Percentiles rank a stretch among this genome's conserved stretches.
Conservation (phyloP, 2,797 vertebrate genomes). For the Muraenolepis orangiensis region DNA sequence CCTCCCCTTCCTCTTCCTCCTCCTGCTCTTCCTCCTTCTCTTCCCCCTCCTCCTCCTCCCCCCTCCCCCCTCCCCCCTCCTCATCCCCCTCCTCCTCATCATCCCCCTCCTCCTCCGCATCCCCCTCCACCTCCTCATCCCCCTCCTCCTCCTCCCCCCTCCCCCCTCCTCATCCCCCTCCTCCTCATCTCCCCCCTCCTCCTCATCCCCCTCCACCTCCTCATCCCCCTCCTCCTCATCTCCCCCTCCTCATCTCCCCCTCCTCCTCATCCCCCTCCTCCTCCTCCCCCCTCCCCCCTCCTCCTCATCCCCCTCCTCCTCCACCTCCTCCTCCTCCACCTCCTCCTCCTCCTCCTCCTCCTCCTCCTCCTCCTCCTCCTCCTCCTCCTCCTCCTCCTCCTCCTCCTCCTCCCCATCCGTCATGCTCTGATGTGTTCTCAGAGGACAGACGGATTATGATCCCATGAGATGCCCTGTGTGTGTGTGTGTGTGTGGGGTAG, state of each 20-base stretch:
- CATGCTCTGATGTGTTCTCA: conserved; percentile 13
- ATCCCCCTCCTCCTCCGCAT: conserved; percentile 50
- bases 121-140: conserved; percentile 37
- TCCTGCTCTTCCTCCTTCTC: conserved; percentile 43
- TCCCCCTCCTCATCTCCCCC: conserved; percentile 38
- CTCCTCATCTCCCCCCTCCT: conserved; percentile 42
- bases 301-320: conserved; percentile 39
- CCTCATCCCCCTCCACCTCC: conserved; percentile 34
- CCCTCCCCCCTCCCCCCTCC: conserved; percentile 41
- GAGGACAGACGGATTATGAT: conserved; percentile 38
- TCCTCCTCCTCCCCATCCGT: conserved; percentile 37
- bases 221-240: no score
- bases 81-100: conserved; percentile 36
- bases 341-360: conserved; percentile 42
- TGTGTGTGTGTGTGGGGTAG: no score
- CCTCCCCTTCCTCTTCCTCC: no score
- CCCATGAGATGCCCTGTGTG: conserved; percentile 41
- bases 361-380: conserved; percentile 39
- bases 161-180: conserved; percentile 36
- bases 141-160: conserved; percentile 43
- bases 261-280: conserved; percentile 41
- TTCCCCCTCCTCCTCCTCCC: conserved; percentile 38
- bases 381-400: conserved; percentile 31
- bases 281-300: conserved; percentile 33
- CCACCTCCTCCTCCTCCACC: conserved; percentile 31